Base-by-base conservation (phyloP, 1,140 invertebrate species). In the Drosophila biarmipes region DNA sequence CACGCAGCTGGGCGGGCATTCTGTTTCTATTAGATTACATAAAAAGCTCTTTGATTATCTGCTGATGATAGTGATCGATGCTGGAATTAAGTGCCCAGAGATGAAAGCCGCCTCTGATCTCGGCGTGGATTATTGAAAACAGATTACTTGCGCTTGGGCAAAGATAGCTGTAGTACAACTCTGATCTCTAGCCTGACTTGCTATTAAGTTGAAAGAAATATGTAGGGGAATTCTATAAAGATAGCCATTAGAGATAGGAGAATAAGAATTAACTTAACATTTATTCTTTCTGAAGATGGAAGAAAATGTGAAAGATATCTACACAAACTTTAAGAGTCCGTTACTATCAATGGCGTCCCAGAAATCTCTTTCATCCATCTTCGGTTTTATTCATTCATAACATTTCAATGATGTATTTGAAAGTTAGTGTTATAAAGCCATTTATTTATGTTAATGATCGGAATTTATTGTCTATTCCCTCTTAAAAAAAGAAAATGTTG, bases 11-110 rank as follows among this genome's bases (percentile, higher is more conserved):
- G 63, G 51, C 54, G 43, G 54, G 34, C 53, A 66, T 48, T 46
- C 52, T 56, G 40, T 73, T 73, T 80, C 71, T 57, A 77, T 81
- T 81, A 72, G 56, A 77, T 77, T 80, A 38, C 51, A 66, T 72
- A 37, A 21, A 61, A 81, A 73, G 51, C 51, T 42, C 62, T 79
- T 68, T 79, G 76, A 67, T 62, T 79, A 79, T 61, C 49, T 49
- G 52, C 62, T 56, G 56, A 54, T 69, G 29, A 78, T 73, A 45
- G 67, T 43, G 66, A 69, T 69, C 51, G n/a, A 31, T 46, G 58
- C 57, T 35, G 6, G 45, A 27, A 40, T 64, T 51, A 43, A 64
- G 24, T 17, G 35, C 15, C 35, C 8, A 19, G 58, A 67, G 45
- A 67, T 67, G 59, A 67, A 64, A 67, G 63, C 40, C 58, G 40